Evolutionary conservation across 1,140 invertebrate genomes (phyloP).

Genomic region (Drosophila nasuta): DNA sequence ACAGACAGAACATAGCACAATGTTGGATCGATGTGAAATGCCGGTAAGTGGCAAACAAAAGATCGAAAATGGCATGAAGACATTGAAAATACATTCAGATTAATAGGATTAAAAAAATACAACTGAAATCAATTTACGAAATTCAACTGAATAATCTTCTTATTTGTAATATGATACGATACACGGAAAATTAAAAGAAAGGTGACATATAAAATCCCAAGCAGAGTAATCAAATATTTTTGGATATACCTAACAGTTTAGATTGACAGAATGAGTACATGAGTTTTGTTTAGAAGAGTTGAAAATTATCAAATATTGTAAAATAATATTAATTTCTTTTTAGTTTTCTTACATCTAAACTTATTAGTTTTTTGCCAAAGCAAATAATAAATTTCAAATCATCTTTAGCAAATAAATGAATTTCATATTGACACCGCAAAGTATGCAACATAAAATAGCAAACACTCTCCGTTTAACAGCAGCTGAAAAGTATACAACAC

Average conservation of each 20-base stretch:
- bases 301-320: too few species aligned
- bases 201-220: not conserved
- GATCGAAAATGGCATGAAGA: not conserved
- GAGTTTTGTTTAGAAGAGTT: too few species aligned
- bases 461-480: not conserved
- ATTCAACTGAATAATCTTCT: constrained; percentile 11
- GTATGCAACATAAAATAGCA: constrained; percentile 36
- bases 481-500: constrained; percentile 27
- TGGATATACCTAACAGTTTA: too few species aligned
- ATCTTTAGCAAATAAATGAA: not conserved
- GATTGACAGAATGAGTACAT: too few species aligned
- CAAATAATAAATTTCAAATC: too few species aligned
- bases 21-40: constrained; percentile 85
- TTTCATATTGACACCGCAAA: constrained; percentile 15
- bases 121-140: not conserved
- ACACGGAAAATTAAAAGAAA: not conserved
- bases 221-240: not conserved
- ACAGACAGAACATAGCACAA: constrained; percentile 51
- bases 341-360: too few species aligned
- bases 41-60: constrained; percentile 66
- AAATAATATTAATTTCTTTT: too few species aligned
- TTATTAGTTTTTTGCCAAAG: too few species aligned
- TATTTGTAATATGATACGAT: not conserved
- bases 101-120: not conserved
- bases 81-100: not conserved